Evolutionary conservation across 2,113 vertebrate species (phyloP).

Genomic region (Pachyramphus minor): DNA sequence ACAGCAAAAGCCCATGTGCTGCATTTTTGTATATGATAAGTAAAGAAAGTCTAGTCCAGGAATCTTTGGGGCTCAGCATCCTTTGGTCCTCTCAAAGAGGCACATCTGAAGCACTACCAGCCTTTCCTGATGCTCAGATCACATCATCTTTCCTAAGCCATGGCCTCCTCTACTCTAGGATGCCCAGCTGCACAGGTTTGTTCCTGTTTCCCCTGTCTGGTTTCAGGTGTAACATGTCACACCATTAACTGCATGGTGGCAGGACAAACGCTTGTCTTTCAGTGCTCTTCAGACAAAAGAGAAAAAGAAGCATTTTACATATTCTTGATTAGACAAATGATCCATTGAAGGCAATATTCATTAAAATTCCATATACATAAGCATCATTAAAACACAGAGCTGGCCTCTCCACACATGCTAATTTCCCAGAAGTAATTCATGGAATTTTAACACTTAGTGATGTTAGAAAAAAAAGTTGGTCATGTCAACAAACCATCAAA

Average conservation of each 20-base stretch:
- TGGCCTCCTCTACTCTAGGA: neutral
- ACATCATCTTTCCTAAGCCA: neutral
- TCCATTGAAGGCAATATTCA: slow-evolving; percentile 16
- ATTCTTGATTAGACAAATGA: neutral
- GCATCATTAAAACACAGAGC: slow-evolving; percentile 3
- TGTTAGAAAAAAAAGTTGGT: neutral
- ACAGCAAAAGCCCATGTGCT: accelerated
- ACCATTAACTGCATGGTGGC: neutral
- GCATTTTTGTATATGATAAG: neutral
- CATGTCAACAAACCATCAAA: neutral
- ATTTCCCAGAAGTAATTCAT: neutral
- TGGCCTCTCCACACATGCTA: neutral
- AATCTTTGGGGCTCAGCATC: neutral
- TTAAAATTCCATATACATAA: slow-evolving; percentile 28
- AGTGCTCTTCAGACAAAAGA: neutral
- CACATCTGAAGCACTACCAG: neutral
- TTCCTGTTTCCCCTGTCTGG: neutral
- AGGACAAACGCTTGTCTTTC: neutral
- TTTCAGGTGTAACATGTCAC: neutral
- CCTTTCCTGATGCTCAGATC: neutral
- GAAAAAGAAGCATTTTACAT: slow-evolving; percentile 8
- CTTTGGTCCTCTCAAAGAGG: neutral
- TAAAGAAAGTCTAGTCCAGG: neutral
- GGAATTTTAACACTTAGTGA: neutral
- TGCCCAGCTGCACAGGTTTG: accelerated